phyloP scores from a whole-genome alignment of 2,888 invertebrate species.

The Homarus gammarus region DNA sequence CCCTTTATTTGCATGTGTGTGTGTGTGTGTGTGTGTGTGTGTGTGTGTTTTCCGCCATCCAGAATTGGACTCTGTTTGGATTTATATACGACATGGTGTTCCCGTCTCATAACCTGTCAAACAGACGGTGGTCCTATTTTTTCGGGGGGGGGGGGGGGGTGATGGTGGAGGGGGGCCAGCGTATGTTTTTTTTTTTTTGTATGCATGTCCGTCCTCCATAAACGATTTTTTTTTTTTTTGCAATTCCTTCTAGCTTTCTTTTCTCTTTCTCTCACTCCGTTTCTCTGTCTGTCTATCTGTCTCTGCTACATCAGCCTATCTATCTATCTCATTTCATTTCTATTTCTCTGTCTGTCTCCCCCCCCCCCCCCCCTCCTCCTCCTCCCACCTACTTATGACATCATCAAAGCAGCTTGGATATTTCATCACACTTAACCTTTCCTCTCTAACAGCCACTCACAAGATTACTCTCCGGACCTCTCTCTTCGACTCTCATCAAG shows the following conservation, averaged over 20 bases:
- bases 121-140: too few relatives aligned
- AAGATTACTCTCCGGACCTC: background rate
- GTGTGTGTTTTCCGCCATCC: too few relatives aligned
- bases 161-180: too few relatives aligned
- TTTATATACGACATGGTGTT: background rate
- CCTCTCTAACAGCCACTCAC: background rate
- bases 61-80: background rate
- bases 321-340: background rate
- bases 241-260: background rate
- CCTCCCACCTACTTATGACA: background rate
- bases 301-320: too few relatives aligned
- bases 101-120: too few relatives aligned
- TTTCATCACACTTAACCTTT: background rate
- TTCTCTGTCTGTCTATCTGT: too few relatives aligned
- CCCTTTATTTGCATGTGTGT: background rate
- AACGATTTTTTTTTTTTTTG: too few relatives aligned
- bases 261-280: background rate
- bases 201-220: too few relatives aligned
- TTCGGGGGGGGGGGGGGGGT: too few relatives aligned
- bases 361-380: background rate
- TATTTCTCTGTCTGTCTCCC: background rate
- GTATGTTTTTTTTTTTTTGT: too few relatives aligned
- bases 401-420: background rate
- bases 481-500: too few relatives aligned
- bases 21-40: background rate